Base-by-base conservation (phyloP, 2,888 invertebrate genomes). In the Acronicta psi region DNA sequence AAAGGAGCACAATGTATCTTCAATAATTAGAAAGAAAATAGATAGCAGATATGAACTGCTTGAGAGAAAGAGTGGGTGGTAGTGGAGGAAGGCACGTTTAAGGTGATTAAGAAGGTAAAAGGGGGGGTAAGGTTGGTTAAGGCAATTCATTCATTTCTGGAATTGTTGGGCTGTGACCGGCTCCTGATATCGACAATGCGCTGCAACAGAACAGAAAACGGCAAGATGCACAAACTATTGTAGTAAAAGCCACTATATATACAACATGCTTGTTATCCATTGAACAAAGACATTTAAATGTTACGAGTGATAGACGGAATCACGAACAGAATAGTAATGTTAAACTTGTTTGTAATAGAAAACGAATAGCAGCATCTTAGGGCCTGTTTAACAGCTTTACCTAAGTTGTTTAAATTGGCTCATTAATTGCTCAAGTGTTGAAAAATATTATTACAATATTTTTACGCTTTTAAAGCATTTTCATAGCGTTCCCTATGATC, bases 161-260 rank as follows among this genome's bases (percentile, higher is more conserved):
- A 81, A 82, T 82, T 64, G 82, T 85, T 82, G 87, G 84, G 82
- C 83, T 88, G 85, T 76, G 88, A 83, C 80, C 90, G 80, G 90
- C 91, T 85, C 83, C 90, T 82, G 90, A 83, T 85, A 88, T 85
- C 79, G 86, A 85, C 82, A 86, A 86, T 82, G 86, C 86, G 82
- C 93, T 94, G 93, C 92, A 94, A 94, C 93, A 94, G 85, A 93
- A 88, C 74, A 88, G 83, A 86, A 92, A 89, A 91, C 87, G 84
- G 88, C 91, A 87, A 87, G 85, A 91, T 93, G 93, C 93, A 91
- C 90, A 84, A 90, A 86, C 88, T 86, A 88, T 89, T 75, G 40
- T 77, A 63, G 84, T 76, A 69, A 73, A 92, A 92, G 91, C 92
- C 64, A 79, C 78, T 80, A 79, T 75, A 54, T 64, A 61, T 57